Percentiles rank a stretch among this genome's conserved stretches.
These are phyloP conservation scores for Edolisoma coerulescens DNA, from an alignment of 2,113 vertebrate genomes.

Conservation along the genomic window DNA sequence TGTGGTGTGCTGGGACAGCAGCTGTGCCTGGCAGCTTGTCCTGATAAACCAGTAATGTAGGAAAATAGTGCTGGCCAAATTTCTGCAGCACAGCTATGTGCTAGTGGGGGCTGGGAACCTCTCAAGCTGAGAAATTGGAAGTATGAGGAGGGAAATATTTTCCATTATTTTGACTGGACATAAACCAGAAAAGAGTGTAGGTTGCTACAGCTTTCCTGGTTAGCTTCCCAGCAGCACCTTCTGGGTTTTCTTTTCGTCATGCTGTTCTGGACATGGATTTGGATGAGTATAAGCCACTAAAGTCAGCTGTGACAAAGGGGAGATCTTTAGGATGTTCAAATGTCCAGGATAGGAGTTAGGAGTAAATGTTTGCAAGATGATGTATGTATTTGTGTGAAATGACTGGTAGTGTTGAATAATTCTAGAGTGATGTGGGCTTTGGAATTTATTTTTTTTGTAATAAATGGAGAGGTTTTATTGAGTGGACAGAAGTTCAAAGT, in stretches of 20 bases:
- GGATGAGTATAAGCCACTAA: neutral
- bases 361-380: neutral
- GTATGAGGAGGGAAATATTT: neutral
- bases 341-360: neutral
- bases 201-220: neutral
- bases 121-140: neutral
- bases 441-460: neutral
- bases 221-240: neutral
- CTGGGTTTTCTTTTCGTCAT: neutral
- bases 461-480: neutral
- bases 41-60: neutral
- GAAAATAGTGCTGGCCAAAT: neutral
- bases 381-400: neutral
- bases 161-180: neutral
- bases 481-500: neutral
- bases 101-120: neutral
- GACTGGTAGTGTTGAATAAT: neutral
- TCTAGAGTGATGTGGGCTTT: neutral
- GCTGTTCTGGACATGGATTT: neutral
- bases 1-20: neutral
- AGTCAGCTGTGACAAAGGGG: neutral
- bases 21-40: slow-evolving; percentile 12
- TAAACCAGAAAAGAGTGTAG: neutral
- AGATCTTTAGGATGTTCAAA: neutral
- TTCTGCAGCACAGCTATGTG: neutral